These are phyloP conservation scores for Melanotaenia nigrans DNA, from an alignment of 2,797 vertebrate species.

Conservation along the genomic window DNA sequence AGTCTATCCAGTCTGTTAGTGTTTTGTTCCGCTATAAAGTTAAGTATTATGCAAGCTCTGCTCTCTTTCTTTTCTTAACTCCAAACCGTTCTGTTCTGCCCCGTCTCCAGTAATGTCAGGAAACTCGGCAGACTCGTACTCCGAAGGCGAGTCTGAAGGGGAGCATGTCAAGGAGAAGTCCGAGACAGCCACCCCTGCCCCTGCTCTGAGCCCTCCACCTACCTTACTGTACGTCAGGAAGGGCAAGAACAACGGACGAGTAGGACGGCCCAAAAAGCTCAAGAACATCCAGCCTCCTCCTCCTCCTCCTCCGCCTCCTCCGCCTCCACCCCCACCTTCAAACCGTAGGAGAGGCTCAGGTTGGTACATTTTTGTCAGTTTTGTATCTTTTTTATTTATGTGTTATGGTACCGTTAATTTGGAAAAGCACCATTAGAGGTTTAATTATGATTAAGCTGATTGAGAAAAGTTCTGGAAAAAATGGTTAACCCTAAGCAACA, in stretches of 20 bases:
- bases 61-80: constrained; percentile 1
- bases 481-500: neutral
- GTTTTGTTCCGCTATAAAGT: neutral
- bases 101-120: constrained; percentile 83
- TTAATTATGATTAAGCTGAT: neutral
- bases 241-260: constrained; percentile 74
- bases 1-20: neutral
- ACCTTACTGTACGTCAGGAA: constrained; percentile 79
- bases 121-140: constrained; percentile 85
- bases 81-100: neutral
- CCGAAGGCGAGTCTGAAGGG: constrained; percentile 82
- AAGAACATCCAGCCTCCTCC: constrained; percentile 55
- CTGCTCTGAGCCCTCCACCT: constrained; percentile 54
- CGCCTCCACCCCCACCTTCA: constrained; percentile 34
- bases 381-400: neutral
- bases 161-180: constrained; percentile 78
- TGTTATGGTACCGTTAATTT: neutral
- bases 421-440: neutral
- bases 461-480: neutral
- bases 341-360: constrained; percentile 79
- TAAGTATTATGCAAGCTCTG: neutral
- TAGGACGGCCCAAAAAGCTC: constrained; percentile 80
- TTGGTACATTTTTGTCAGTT: constrained; percentile 55
- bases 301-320: neutral
- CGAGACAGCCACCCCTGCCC: constrained; percentile 24